phyloP scores from a whole-genome alignment of 1,140 invertebrate genomes.

The Eulimnadia texana region DNA sequence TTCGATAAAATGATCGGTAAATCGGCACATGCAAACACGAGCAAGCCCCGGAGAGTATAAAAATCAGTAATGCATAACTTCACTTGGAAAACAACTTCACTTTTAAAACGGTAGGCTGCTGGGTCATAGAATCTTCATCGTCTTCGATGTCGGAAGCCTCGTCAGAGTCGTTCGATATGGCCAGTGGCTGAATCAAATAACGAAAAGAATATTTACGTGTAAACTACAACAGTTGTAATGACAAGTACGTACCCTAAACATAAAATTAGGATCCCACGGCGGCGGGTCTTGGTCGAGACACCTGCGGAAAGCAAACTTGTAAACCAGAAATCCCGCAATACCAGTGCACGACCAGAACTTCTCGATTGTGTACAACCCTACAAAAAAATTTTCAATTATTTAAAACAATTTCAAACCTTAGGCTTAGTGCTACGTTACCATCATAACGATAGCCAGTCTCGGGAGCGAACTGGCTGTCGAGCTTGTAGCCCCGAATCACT shows the following conservation, averaged over 20 bases:
- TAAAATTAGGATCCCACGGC: background rate
- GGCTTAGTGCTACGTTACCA: no score
- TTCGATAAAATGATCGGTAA: no score
- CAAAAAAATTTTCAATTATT: background rate
- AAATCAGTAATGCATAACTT: no score
- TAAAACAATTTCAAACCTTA: background rate
- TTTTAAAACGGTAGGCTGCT: background rate
- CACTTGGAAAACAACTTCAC: background rate
- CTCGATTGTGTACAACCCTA: conserved; percentile 2
- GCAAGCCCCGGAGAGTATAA: no score
- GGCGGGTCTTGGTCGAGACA: conserved; percentile 1
- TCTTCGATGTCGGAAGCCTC: background rate
- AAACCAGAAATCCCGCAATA: conserved; percentile 1
- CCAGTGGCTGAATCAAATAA: background rate
- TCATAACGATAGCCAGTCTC: conserved; percentile 50
- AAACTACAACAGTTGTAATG: background rate
- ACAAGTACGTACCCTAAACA: background rate
- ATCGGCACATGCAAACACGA: no score
- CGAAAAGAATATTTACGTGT: background rate
- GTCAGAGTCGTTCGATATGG: background rate
- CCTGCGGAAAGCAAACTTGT: conserved; percentile 7
- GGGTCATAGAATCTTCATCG: background rate
- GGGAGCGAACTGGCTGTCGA: conserved; percentile 57
- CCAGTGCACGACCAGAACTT: conserved; percentile 8
- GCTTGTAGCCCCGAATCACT: conserved; percentile 62